Base-by-base conservation (phyloP, 2,888 invertebrate species). In the Diadegma fenestrale region DNA sequence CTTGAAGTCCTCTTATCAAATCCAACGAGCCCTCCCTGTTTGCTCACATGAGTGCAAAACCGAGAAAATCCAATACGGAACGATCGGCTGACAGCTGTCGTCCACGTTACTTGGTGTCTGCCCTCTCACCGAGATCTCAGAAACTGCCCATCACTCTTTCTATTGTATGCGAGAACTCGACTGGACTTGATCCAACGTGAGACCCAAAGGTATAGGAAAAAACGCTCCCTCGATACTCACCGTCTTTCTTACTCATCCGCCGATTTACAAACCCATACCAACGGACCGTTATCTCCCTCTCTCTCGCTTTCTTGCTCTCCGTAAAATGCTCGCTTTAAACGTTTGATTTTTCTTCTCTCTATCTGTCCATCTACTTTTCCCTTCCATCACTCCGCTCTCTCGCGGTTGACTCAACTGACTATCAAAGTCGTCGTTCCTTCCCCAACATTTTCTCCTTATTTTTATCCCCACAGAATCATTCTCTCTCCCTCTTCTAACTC, bases 81-180 rank as follows among this genome's bases (percentile, higher is more conserved):
- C 75, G 85, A 82, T 82, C 71, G 80, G 48, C 78, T 88, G 90
- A 90, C 91, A 91, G 91, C 91, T 91, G 90, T 91, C 91, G 89
- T 89, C 89, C 88, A 83, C 87, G 87, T 86, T 86, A 77, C 90
- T 84, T 88, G 84, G 87, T 71, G 51, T 66, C 37, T 66, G 64
- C 80, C 43, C 64, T 66, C 88, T 82, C 78, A 72, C 73, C 78
- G 81, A 86, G 88, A 88, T 87, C 87, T 82, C 87, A 89, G 89
- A 90, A 90, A 89, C 88, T 90, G 90, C 85, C 90, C 89, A 88
- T 90, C 90, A 87, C 88, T 90, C 89, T 90, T 82, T 88, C 90
- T 90, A 90, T 90, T 90, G 90, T 90, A 89, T 88, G 89, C 90
- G 86, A 88, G 84, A 87, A 30, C 76, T 54, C 19, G 75, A 37